Percentiles rank a stretch among this genome's conserved stretches.
These are phyloP conservation scores for Athene noctua DNA, from an alignment of 2,113 vertebrate genomes.

Conservation along the genomic window DNA sequence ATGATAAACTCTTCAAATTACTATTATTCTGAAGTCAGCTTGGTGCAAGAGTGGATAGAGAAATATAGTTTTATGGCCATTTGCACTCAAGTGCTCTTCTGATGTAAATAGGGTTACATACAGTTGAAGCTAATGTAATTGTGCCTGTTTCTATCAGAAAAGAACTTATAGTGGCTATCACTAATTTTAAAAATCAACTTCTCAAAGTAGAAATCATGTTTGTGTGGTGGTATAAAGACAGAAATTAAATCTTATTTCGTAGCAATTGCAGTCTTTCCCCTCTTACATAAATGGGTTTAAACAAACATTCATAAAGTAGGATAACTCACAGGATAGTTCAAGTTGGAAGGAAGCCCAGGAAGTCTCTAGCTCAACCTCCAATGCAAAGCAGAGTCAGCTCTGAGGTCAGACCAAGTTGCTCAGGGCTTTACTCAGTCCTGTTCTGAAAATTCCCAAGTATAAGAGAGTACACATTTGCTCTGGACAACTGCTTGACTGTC, in stretches of 20 bases:
- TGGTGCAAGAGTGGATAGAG: neutral
- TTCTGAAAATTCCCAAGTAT: neutral
- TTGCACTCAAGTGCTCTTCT: neutral
- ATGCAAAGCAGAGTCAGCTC: neutral
- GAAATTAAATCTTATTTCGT: neutral
- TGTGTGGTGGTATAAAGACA: neutral
- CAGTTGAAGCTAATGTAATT: neutral
- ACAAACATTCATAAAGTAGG: neutral
- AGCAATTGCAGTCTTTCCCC: neutral
- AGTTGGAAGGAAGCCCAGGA: constrained; percentile 3
- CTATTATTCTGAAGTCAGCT: neutral
- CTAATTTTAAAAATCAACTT: neutral
- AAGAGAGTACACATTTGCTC: neutral
- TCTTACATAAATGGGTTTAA: neutral
- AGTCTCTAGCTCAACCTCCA: neutral
- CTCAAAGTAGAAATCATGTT: neutral
- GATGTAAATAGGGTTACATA: neutral
- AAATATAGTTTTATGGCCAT: neutral
- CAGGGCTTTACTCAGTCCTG: neutral
- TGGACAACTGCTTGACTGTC: neutral
- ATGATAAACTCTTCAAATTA: neutral
- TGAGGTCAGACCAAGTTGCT: neutral
- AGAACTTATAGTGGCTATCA: neutral
- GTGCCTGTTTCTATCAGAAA: neutral
- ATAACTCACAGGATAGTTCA: neutral